These are phyloP conservation scores for Semicossyphus pulcher DNA, from an alignment of 2,113 vertebrate species.

Conservation along the genomic window DNA sequence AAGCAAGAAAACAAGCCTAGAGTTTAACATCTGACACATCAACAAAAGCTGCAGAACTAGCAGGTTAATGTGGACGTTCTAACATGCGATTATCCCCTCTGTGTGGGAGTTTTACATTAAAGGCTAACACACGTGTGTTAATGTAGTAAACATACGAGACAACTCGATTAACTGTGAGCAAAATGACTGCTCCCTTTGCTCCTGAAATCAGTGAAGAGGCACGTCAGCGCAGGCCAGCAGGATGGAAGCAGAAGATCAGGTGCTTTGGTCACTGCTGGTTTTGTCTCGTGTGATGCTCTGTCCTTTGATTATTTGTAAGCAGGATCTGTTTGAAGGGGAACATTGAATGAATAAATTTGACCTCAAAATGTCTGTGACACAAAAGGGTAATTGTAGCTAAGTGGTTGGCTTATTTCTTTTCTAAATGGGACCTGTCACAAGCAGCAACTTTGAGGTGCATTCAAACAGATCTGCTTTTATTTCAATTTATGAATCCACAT, in stretches of 20 bases:
- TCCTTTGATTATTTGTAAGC: neutral
- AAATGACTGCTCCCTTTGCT: slow-evolving; percentile 46
- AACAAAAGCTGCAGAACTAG: slow-evolving; percentile 11
- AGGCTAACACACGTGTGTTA: slow-evolving; percentile 6
- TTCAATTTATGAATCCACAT: neutral
- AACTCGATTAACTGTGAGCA: slow-evolving; percentile 55
- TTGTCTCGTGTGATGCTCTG: neutral
- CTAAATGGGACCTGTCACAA: neutral
- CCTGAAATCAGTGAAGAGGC: slow-evolving; percentile 50
- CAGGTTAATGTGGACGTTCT: neutral
- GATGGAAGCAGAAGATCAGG: slow-evolving; percentile 33
- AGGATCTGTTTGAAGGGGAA: neutral
- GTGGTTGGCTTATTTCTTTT: neutral
- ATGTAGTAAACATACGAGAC: slow-evolving; percentile 36
- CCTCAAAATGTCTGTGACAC: neutral
- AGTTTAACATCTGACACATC: too few relatives aligned
- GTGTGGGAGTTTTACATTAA: slow-evolving; percentile 23
- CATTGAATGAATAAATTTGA: neutral
- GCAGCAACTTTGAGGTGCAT: neutral
- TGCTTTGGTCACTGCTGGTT: slow-evolving; percentile 12
- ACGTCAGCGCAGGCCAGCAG: slow-evolving; percentile 16
- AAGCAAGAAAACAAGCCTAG: too few relatives aligned
- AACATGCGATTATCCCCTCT: slow-evolving; percentile 11
- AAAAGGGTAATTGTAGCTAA: neutral
- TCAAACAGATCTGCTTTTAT: neutral